A percentile compares a stretch with the other conserved stretches of the same genome.
phyloP scores from a whole-genome alignment of 1,140 invertebrate species.

The Drosophila arizonae region DNA sequence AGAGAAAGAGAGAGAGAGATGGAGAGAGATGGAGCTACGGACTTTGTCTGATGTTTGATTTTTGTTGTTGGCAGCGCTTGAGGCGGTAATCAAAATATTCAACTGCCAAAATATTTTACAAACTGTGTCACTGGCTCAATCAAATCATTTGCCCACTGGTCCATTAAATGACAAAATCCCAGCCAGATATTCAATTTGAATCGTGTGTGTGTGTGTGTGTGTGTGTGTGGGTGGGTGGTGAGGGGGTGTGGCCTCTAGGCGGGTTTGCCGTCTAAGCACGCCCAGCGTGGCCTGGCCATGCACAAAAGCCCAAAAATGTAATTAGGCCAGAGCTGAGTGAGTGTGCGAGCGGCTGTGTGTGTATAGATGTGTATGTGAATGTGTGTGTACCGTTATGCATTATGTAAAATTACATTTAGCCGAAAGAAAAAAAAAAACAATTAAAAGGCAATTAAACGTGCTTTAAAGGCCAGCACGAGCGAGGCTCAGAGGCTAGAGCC shows the following conservation, averaged over 20 bases:
- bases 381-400: conserved; percentile 38
- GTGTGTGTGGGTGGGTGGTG: not conserved
- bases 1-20: too few relatives aligned
- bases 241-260: too few relatives aligned
- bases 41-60: conserved; percentile 51
- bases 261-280: not conserved
- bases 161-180: conserved; percentile 80
- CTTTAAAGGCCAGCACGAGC: conserved; percentile 50
- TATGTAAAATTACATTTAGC: conserved; percentile 55
- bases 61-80: conserved; percentile 60
- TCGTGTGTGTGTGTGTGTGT: too few relatives aligned
- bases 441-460: conserved; percentile 78
- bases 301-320: conserved; percentile 55
- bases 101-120: conserved; percentile 47
- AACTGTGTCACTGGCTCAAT: conserved; percentile 78
- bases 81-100: conserved; percentile 78
- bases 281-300: conserved; percentile 8
- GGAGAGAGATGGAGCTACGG: not conserved
- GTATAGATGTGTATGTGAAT: not conserved
- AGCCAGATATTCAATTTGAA: conserved; percentile 4
- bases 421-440: conserved; percentile 60
- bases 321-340: conserved; percentile 61
- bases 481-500: not conserved
- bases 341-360: not conserved
- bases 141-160: conserved; percentile 78